Conservation (phyloP, 2,888 invertebrate species). For the Diarsia mendica region DNA sequence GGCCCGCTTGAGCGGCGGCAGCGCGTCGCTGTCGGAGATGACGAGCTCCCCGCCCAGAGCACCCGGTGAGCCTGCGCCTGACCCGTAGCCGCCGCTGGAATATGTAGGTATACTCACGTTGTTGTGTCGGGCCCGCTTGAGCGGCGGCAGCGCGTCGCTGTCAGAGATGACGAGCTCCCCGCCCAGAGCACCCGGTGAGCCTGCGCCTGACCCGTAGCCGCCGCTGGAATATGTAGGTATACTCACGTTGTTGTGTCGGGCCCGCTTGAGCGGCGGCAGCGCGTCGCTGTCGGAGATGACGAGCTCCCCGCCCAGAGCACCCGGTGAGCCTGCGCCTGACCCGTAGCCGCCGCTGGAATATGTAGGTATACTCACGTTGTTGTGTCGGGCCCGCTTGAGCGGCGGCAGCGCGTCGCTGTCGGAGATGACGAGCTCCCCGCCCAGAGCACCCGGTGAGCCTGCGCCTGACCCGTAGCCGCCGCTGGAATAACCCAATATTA, state of each 20-base stretch:
- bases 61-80: conserved; percentile 68
- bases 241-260: conserved; percentile 78
- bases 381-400: conserved; percentile 78
- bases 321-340: conserved; percentile 68
- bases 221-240: conserved; percentile 64
- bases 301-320: conserved; percentile 81
- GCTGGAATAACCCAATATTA: conserved; percentile 51
- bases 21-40: conserved; percentile 81
- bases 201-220: conserved; percentile 73
- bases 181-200: conserved; percentile 72
- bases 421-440: conserved; percentile 85
- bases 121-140: conserved; percentile 79
- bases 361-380: conserved; percentile 72
- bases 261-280: conserved; percentile 80
- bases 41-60: conserved; percentile 83
- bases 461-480: conserved; percentile 75
- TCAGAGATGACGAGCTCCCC: conserved; percentile 86
- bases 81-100: conserved; percentile 75
- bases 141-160: conserved; percentile 77
- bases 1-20: conserved; percentile 80
- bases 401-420: conserved; percentile 80
- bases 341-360: conserved; percentile 71
- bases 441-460: conserved; percentile 72
- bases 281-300: conserved; percentile 83
- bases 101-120: conserved; percentile 70